Conservation (phyloP, 2,113 vertebrate genomes). For the Catharus minimus region DNA sequence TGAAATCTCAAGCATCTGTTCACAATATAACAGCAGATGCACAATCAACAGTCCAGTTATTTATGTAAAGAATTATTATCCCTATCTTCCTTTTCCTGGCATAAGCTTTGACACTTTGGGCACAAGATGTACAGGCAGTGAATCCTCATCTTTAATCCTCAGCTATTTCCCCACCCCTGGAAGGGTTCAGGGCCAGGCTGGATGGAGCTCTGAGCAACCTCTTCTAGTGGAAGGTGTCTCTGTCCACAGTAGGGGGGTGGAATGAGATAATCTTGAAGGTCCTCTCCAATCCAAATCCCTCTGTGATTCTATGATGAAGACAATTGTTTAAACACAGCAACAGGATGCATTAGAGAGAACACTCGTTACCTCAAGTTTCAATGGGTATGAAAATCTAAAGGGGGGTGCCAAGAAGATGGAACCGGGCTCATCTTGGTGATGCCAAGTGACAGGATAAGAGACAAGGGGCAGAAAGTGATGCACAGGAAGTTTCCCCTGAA, state of each 20-base stretch:
- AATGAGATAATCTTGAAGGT: background rate
- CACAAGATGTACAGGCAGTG: too few relatives aligned
- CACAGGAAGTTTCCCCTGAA: background rate
- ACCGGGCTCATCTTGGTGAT: background rate
- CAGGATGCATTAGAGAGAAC: background rate
- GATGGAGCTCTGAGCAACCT: background rate
- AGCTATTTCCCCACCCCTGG: background rate
- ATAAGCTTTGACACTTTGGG: background rate
- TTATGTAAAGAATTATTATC: fast-evolving
- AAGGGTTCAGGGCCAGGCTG: background rate
- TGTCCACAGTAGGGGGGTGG: background rate
- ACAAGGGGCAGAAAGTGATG: background rate
- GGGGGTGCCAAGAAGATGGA: background rate
- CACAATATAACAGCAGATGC: background rate
- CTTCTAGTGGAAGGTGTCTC: background rate
- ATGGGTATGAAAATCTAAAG: background rate
- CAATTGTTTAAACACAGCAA: background rate
- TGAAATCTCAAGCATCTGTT: background rate
- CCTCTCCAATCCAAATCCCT: background rate
- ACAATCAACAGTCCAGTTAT: background rate
- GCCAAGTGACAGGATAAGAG: background rate
- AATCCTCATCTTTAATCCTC: background rate
- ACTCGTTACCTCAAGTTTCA: fast-evolving
- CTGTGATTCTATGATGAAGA: background rate
- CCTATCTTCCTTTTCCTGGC: background rate